Evolutionary conservation across 2,888 invertebrate genomes (phyloP), one percentile per base, ranked within the genome.

Genomic region (Sarcophaga variegata): DNA sequence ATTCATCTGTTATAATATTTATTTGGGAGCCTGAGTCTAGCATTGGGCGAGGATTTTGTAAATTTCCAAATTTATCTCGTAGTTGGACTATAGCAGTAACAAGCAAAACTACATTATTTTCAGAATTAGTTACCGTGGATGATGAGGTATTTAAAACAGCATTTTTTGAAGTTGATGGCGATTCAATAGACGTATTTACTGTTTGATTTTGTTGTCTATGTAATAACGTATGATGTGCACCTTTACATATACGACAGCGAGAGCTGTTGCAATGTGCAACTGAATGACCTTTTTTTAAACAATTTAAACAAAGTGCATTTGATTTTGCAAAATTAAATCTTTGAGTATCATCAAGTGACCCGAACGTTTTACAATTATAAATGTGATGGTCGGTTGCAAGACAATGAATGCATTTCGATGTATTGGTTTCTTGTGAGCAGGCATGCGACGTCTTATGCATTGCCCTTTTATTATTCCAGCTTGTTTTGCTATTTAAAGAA

Each of bases 271-370:
- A 76, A 12, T 54, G 27, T 10, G 59, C 76, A 11, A 76, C 76
- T 4, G 8, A 10, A 14, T 76, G 76, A 20, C 66, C 76, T 12
- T 66, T 12, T 37, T 59, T 66, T 2, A 76, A 25, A n/a, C 66
- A 76, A 17, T 76, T 76, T n/a, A 66, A 59, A 59, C 76, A 76
- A 59, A 49, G 37, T 6, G 59, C 25, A 14, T 76, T 64, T 76
- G 12, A 59, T 12, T 76, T 76, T 12, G 54, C 66, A 27, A 66
- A 76, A 76, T 76, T n/a, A 66, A 59, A 76, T 14, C 66, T 49
- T 5, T 76, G n/a, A 14, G 37, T n/a, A 4, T 59, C 54, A 17
- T 49, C n/a, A 4, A 66, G 1, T 20, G 59, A 49, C 20, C 27
- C 49, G 64, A 76, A 76, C 2, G n/a, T 67, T 5, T 59, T 59